Conservation (phyloP, 1,140 invertebrate genomes). For the Calosoma granatense region DNA sequence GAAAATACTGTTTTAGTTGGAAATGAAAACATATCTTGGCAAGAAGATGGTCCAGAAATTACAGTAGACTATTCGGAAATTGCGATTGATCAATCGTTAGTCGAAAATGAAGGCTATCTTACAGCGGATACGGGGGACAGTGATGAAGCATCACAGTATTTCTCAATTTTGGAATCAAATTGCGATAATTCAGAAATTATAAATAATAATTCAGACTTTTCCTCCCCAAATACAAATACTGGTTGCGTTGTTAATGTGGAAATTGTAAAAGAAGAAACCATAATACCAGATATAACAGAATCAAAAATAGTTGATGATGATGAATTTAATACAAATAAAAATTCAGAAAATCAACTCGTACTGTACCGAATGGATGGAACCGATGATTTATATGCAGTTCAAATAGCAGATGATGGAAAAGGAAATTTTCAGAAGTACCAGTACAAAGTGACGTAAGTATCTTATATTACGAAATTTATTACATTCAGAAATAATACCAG, state of each 20-base stretch:
- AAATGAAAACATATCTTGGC: neutral
- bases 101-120: neutral
- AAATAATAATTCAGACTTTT: too few species aligned
- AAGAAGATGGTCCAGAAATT: neutral
- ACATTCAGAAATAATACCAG: neutral
- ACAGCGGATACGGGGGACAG: neutral
- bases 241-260: neutral
- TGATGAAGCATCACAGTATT: neutral
- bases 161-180: neutral
- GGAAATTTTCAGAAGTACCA: constrained; percentile 16
- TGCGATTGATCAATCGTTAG: neutral
- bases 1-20: neutral
- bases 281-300: neutral
- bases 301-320: neutral
- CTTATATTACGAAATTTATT: neutral
- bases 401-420: constrained; percentile 12
- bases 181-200: neutral
- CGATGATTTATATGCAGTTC: constrained; percentile 14
- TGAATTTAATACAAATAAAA: too few species aligned
- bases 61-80: neutral
- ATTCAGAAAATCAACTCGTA: neutral
- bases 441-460: constrained; percentile 16
- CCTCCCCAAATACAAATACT: too few species aligned
- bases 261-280: neutral
- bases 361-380: constrained; percentile 8